A percentile compares a stretch with the other conserved stretches of the same genome.
Evolutionary conservation across 2,113 vertebrate species (phyloP).

Genomic region (Zosterops lateralis): DNA sequence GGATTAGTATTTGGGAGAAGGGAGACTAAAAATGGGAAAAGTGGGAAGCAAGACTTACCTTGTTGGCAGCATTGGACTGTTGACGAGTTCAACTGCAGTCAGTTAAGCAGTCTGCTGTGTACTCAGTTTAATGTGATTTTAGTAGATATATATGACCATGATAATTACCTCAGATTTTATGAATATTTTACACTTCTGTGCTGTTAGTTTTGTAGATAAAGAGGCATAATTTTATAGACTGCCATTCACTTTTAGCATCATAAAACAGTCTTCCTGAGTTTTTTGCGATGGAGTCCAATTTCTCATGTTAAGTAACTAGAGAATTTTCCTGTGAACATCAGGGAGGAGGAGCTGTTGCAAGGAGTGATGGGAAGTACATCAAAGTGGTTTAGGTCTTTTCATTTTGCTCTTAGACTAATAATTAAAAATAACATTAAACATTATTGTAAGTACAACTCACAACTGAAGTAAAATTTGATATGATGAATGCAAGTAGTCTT

Average conservation of each 20-base stretch:
- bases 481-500: not conserved
- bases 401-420: not conserved
- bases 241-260: not conserved
- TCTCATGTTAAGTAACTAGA: not conserved
- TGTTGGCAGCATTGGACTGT: not conserved
- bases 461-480: not conserved
- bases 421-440: not conserved
- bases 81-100: not conserved
- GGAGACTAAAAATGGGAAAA: not conserved
- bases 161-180: not conserved
- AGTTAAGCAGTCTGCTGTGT: not conserved
- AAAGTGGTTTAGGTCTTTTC: not conserved
- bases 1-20: not conserved
- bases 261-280: not conserved
- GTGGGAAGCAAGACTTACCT: not conserved
- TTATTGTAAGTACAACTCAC: not conserved
- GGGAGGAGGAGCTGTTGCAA: not conserved
- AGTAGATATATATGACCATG: not conserved
- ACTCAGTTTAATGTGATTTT: not conserved
- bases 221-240: not conserved
- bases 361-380: not conserved
- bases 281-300: not conserved
- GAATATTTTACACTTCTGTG: not conserved
- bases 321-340: not conserved
- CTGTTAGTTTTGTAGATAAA: not conserved